phyloP scores from a whole-genome alignment of 1,140 invertebrate species.

The Dolichoris vasculosae region DNA sequence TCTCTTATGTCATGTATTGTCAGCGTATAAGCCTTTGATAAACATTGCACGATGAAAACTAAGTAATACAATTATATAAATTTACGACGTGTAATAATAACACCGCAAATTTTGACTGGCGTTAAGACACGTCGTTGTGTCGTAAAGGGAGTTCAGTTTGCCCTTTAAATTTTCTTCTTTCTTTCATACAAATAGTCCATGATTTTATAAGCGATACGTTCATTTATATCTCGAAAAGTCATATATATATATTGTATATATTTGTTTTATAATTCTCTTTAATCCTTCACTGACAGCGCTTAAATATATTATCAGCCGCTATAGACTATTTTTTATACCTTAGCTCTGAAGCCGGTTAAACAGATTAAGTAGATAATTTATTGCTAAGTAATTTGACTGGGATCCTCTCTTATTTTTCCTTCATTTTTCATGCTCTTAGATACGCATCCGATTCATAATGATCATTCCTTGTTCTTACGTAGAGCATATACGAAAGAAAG shows the following conservation, averaged over 20 bases:
- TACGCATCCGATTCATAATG: constrained; percentile 45
- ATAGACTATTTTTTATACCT: constrained; percentile 56
- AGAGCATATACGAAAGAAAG: constrained; percentile 45
- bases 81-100: constrained; percentile 25
- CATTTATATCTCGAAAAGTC: constrained; percentile 32
- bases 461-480: constrained; percentile 22
- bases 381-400: constrained; percentile 70
- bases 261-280: constrained; percentile 45
- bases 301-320: constrained; percentile 56
- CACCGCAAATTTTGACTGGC: constrained; percentile 52
- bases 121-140: constrained; percentile 55
- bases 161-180: constrained; percentile 32
- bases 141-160: constrained; percentile 15
- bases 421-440: constrained; percentile 20
- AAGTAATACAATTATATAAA: constrained; percentile 45
- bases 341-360: constrained; percentile 56
- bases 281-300: constrained; percentile 51
- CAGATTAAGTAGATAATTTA: constrained; percentile 66
- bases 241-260: constrained; percentile 20
- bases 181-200: constrained; percentile 25
- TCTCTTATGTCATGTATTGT: constrained; percentile 47
- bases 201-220: constrained; percentile 6
- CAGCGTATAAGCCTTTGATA: constrained; percentile 33
- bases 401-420: constrained; percentile 54
- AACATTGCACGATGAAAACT: constrained; percentile 47